These are phyloP conservation scores for Anhinga anhinga DNA, from an alignment of 2,113 vertebrate genomes.

Conservation along the genomic window DNA sequence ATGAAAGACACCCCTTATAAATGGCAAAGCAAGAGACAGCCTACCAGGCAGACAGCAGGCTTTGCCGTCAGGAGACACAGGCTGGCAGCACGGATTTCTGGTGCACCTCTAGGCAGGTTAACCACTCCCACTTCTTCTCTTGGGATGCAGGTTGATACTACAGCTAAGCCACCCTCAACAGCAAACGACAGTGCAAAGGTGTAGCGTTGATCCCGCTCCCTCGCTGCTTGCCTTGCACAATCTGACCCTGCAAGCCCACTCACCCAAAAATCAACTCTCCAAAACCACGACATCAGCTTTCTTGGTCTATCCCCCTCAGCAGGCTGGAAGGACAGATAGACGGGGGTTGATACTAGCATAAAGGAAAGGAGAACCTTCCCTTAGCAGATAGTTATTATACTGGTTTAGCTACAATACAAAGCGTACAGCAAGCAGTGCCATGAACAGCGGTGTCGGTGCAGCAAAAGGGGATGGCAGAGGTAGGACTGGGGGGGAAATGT, in stretches of 20 bases:
- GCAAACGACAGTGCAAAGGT: neutral
- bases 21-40: neutral
- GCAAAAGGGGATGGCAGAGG: neutral
- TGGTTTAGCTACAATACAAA: neutral
- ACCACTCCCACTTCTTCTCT: neutral
- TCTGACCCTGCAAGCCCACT: neutral
- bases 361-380: neutral
- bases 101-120: neutral
- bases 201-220: neutral
- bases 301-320: neutral
- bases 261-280: neutral
- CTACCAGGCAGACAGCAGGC: neutral
- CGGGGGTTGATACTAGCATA: neutral
- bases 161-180: neutral
- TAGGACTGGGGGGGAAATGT: neutral
- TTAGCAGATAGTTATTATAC: neutral
- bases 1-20: neutral
- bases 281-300: neutral
- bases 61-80: neutral
- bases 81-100: neutral
- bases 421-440: neutral
- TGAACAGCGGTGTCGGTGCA: accelerated
- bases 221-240: neutral
- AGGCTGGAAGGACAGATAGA: neutral
- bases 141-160: neutral